phyloP scores from a whole-genome alignment of 2,888 invertebrate species.

The Alviniconcha strummeri region DNA sequence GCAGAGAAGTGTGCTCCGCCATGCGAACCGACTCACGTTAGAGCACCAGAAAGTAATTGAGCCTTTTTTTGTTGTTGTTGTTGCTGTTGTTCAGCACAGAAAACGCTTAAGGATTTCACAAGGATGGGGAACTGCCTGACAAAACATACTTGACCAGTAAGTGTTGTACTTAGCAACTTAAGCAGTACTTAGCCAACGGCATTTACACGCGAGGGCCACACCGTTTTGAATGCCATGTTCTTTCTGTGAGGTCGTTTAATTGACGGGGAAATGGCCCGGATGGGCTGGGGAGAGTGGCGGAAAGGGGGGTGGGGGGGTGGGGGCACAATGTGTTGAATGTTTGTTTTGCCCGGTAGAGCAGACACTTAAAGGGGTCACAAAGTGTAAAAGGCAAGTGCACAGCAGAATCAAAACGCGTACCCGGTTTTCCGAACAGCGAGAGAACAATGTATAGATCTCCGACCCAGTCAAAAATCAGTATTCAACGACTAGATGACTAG shows the following conservation, averaged over 20 bases:
- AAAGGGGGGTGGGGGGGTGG: background rate
- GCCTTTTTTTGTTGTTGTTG: too few relatives aligned
- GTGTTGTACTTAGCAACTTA: background rate
- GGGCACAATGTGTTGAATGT: background rate
- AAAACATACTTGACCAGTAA: background rate
- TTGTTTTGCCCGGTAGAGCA: background rate
- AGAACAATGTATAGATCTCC: constrained; percentile 34
- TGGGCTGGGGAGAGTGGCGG: background rate
- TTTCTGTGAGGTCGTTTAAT: background rate
- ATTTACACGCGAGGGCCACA: background rate
- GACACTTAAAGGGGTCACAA: constrained; percentile 1
- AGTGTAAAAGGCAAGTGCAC: constrained; percentile 13
- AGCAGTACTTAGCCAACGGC: background rate
- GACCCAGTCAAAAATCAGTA: constrained; percentile 30
- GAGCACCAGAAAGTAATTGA: too few relatives aligned
- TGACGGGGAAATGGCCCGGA: background rate
- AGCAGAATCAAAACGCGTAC: constrained; percentile 34
- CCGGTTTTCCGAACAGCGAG: constrained; percentile 37
- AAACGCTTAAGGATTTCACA: too few relatives aligned
- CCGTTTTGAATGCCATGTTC: background rate
- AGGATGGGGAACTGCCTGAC: background rate
- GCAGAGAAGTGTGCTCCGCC: too few relatives aligned
- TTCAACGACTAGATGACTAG: background rate
- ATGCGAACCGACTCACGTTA: too few relatives aligned
- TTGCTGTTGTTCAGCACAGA: too few relatives aligned